Percentiles rank a stretch among this genome's conserved stretches.
phyloP scores from a whole-genome alignment of 2,797 vertebrate species.

The Gephyroberyx darwinii region DNA sequence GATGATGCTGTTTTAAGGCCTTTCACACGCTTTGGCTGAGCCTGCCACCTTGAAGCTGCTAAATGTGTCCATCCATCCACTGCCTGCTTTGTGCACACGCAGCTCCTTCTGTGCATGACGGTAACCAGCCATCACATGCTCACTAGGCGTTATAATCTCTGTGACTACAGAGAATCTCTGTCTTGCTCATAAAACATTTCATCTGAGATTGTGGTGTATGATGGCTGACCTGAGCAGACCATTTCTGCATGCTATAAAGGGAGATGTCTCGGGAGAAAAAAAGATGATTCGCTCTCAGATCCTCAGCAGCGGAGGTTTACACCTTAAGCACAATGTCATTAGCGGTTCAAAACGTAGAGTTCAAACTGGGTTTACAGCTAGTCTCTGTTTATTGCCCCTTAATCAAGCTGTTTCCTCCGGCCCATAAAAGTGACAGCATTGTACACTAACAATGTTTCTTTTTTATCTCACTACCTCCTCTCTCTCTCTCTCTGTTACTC shows the following conservation, averaged over 20 bases:
- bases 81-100: background rate
- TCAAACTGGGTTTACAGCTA: slow-evolving; percentile 25
- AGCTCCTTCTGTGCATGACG: background rate
- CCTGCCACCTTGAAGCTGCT: slow-evolving; percentile 15
- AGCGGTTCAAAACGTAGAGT: slow-evolving; percentile 33
- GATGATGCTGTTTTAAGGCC: slow-evolving; percentile 34
- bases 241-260: background rate
- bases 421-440: slow-evolving; percentile 3
- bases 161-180: slow-evolving; percentile 11
- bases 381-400: slow-evolving; percentile 8
- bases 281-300: slow-evolving; percentile 8
- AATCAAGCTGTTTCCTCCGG: slow-evolving; percentile 7
- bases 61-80: background rate
- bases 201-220: slow-evolving; percentile 7
- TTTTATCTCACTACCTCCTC: background rate
- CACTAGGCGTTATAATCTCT: background rate
- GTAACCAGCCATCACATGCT: background rate
- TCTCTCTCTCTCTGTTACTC: background rate
- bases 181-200: background rate
- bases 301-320: background rate
- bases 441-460: slow-evolving; percentile 2
- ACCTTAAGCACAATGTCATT: slow-evolving; percentile 5
- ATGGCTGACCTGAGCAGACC: background rate
- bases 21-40: slow-evolving; percentile 13
- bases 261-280: slow-evolving; percentile 7